Evolutionary conservation across 2,113 vertebrate species (phyloP), one percentile per base, ranked within the genome.

Genomic region (Ptyas mucosa): DNA sequence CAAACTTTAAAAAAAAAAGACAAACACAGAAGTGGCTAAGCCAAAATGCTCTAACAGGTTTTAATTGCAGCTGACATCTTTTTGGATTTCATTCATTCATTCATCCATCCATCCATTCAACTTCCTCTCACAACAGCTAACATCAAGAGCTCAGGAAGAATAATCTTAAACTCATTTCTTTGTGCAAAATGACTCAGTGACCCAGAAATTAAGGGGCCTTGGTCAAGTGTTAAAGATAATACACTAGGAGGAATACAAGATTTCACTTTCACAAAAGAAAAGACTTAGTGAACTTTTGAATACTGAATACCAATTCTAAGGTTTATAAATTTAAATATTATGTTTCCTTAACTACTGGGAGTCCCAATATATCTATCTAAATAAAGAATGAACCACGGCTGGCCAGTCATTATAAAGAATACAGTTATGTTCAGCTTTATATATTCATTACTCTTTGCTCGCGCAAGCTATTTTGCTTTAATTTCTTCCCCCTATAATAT

Each of bases 401-500:
- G 61, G 75, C 90, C 52, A 86, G 7, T 92, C 21, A 88, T 95
- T 91, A 46, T 93, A 91, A 87, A 93, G 92, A 92, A 20, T 93
- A 52, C 18, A 86, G 75, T 55, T 51, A 24, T 69, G 88, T 89
- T 96, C 94, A 90, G 93, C 24, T 91, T 92, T 95, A 92, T 91
- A 90, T 8, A 94, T 93, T 92, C 0, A 93, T 52, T 95, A 90
- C 95, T 94, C 93, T 96, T 29, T 75, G 6, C 52, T 94, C 94
- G 93, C 93, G 34, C 90, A 88, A 96, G 89, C 85, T 92, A 81
- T 87, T 90, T 64, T 12, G 49, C 90, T 43, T 94, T 93, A 90
- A 93, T 54, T 57, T 64, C 90, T 93, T 86, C 53, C 95, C 95
- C 86, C 85, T 64, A 93, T 92, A 91, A 88, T 90, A 81, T 46